A percentile compares a stretch with the other conserved stretches of the same genome.
phyloP scores from a whole-genome alignment of 2,797 vertebrate species.

The Eleutherodactylus coqui region DNA sequence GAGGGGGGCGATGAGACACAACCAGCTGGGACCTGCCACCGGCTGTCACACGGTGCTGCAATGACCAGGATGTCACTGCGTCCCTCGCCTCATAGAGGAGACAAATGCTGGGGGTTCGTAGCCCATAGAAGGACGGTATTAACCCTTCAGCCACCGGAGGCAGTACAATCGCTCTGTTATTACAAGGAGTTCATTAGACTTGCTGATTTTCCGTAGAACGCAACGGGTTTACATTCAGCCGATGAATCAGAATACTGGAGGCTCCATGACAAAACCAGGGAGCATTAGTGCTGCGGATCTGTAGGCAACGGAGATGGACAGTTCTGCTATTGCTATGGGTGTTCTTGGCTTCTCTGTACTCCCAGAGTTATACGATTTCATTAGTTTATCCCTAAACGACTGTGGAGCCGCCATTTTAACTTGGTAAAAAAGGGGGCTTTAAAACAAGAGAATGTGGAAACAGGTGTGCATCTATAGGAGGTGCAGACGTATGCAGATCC shows the following conservation, averaged over 20 bases:
- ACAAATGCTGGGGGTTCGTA: background rate
- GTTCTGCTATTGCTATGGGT: background rate
- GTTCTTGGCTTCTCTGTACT: background rate
- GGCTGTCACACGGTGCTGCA: background rate
- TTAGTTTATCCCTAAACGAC: background rate
- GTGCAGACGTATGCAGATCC: too few relatives aligned
- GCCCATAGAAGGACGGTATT: background rate
- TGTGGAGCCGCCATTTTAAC: too few relatives aligned
- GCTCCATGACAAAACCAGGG: too few relatives aligned
- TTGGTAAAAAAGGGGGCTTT: too few relatives aligned
- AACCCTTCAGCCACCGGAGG: background rate
- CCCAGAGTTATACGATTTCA: background rate
- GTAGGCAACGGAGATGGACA: background rate
- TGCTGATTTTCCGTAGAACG: too few relatives aligned
- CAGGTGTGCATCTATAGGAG: too few relatives aligned
- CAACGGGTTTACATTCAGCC: background rate
- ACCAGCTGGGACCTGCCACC: conserved; percentile 32
- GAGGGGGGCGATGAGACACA: background rate
- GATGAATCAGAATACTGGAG: too few relatives aligned
- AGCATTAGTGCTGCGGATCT: too few relatives aligned
- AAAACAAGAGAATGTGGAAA: too few relatives aligned
- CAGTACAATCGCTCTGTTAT: too few relatives aligned
- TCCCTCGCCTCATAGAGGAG: background rate
- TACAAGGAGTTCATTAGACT: too few relatives aligned
- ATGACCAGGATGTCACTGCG: background rate